Percentiles rank a stretch among this genome's conserved stretches.
phyloP scores from a whole-genome alignment of 2,113 vertebrate species.

The Forbesichthys agassizii region DNA sequence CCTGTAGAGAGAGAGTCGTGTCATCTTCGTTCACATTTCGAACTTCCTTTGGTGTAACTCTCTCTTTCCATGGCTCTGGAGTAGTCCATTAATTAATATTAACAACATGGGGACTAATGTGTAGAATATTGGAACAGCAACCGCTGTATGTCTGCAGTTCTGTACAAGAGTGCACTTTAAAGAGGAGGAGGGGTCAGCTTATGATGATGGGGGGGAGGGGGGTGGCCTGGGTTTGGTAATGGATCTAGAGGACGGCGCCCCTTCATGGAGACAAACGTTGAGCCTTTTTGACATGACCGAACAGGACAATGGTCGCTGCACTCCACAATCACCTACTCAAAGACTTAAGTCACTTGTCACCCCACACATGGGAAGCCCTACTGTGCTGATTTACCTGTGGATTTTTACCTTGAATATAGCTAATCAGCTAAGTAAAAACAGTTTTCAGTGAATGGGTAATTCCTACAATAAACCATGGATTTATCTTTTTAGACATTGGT shows the following conservation, averaged over 20 bases:
- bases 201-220: slow-evolving; percentile 18
- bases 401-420: slow-evolving; percentile 72
- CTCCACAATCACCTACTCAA: slow-evolving; percentile 28
- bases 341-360: slow-evolving; percentile 40
- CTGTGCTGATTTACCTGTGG: slow-evolving; percentile 71
- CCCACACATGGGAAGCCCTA: slow-evolving; percentile 43
- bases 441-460: slow-evolving; percentile 45
- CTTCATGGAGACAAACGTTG: slow-evolving; percentile 19
- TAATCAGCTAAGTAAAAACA: slow-evolving; percentile 51
- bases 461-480: slow-evolving; percentile 66
- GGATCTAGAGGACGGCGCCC: slow-evolving; percentile 25
- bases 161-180: background rate
- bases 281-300: slow-evolving; percentile 44
- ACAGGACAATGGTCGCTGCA: slow-evolving; percentile 32
- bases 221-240: slow-evolving; percentile 26
- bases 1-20: too few species aligned
- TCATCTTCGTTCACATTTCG: too few species aligned
- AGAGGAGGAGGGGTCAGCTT: slow-evolving; percentile 32
- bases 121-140: background rate
- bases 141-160: background rate
- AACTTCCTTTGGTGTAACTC: too few species aligned
- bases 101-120: background rate
- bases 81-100: too few species aligned
- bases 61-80: too few species aligned
- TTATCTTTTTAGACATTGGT: slow-evolving; percentile 44